Conservation (phyloP, 2,797 vertebrate genomes). For the Hypotaenidia okinawae region DNA sequence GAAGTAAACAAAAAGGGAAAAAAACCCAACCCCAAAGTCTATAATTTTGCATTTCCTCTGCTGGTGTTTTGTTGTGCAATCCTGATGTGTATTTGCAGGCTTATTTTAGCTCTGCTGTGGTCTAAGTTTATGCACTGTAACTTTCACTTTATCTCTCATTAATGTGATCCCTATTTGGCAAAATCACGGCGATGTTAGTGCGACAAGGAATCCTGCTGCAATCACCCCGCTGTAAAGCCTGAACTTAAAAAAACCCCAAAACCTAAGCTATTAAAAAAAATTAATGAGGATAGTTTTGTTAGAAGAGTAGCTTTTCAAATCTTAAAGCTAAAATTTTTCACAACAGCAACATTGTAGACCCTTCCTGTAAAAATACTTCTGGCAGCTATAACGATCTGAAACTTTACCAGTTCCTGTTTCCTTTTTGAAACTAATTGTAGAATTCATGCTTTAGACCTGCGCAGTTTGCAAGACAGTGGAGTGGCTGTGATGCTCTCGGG, state of each 20-base stretch:
- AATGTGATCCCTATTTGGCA: slow-evolving; percentile 34
- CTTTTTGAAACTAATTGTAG: slow-evolving; percentile 65
- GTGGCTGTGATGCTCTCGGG: not conserved
- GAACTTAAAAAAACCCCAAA: not conserved
- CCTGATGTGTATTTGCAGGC: slow-evolving; percentile 34
- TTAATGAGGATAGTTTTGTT: not conserved
- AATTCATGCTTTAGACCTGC: slow-evolving; percentile 33
- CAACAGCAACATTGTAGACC: slow-evolving; percentile 9
- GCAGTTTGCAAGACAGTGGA: not conserved
- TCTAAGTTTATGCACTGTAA: slow-evolving; percentile 67
- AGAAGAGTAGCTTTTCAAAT: not conserved
- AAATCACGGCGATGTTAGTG: not conserved
- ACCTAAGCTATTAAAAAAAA: not conserved
- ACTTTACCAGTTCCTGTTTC: slow-evolving; percentile 69
- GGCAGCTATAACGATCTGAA: slow-evolving; percentile 62
- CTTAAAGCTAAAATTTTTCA: not conserved
- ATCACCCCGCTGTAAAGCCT: not conserved
- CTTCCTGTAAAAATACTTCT: slow-evolving; percentile 58
- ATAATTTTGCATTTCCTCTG: slow-evolving; percentile 69
- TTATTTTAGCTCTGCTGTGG: slow-evolving; percentile 68
- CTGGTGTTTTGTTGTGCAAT: slow-evolving; percentile 67
- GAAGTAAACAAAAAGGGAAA: slow-evolving; percentile 67
- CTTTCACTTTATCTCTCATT: slow-evolving; percentile 75
- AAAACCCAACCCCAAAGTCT: not conserved
- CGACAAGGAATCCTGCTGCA: accelerated